A percentile compares a stretch with the other conserved stretches of the same genome.
Evolutionary conservation across 2,888 invertebrate species (phyloP).

Genomic region (Dasypogon diadema): DNA sequence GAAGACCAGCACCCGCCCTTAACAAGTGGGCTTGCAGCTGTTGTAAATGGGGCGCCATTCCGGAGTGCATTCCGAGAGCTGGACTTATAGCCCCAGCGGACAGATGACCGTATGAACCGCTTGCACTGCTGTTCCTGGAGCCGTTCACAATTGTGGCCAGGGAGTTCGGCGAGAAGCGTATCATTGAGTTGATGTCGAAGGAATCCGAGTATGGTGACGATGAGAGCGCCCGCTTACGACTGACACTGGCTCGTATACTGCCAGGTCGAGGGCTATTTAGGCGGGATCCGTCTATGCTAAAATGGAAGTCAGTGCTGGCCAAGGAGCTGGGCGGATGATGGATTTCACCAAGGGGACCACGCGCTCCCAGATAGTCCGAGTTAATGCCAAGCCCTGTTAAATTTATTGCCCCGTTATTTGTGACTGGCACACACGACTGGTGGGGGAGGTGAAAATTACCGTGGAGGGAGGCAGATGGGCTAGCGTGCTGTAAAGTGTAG

Average conservation of each 20-base stretch:
- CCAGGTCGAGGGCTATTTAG: conserved; percentile 77
- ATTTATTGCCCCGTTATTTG: conserved; percentile 60
- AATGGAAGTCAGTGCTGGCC: conserved; percentile 89
- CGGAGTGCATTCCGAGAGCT: conserved; percentile 74
- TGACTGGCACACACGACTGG: conserved; percentile 27
- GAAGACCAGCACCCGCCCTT: conserved; percentile 70
- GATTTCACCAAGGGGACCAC: conserved; percentile 69
- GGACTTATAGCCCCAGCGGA: conserved; percentile 95
- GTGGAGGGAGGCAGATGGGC: conserved; percentile 77
- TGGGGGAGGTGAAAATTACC: conserved; percentile 69
- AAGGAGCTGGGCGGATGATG: conserved; percentile 75
- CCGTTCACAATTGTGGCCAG: conserved; percentile 85
- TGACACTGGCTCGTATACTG: conserved; percentile 73
- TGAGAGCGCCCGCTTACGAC: conserved; percentile 92
- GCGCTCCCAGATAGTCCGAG: conserved; percentile 74
- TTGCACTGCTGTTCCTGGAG: conserved; percentile 88
- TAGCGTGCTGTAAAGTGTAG: conserved; percentile 78
- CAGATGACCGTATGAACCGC: conserved; percentile 96
- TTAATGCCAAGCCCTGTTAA: conserved; percentile 73
- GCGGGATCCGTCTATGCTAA: conserved; percentile 84
- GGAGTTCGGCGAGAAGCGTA: conserved; percentile 94
- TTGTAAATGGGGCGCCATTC: conserved; percentile 76
- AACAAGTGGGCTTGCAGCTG: conserved; percentile 85
- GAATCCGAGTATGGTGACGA: conserved; percentile 96
- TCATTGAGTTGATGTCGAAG: conserved; percentile 95